These are phyloP conservation scores for Scaptomyza parva DNA, from an alignment of 2,888 invertebrate genomes.

Conservation along the genomic window DNA sequence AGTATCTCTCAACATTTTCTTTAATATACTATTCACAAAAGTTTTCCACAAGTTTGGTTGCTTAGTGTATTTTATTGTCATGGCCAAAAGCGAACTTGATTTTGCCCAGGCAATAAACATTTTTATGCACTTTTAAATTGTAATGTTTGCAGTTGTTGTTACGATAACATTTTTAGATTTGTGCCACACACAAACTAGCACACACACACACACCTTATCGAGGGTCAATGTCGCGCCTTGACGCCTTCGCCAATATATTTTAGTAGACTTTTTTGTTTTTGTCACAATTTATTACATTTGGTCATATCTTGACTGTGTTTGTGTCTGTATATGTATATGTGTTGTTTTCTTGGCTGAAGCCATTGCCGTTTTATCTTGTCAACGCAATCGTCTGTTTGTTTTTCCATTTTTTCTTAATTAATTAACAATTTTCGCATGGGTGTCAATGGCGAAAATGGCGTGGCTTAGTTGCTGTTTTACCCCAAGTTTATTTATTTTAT, in stretches of 20 bases:
- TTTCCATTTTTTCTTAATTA: constrained; percentile 68
- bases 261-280: constrained; percentile 48
- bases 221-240: constrained; percentile 78
- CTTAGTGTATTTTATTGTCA: constrained; percentile 52
- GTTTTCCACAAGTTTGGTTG: constrained; percentile 21
- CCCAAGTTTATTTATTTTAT: constrained; percentile 29
- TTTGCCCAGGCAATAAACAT: constrained; percentile 59
- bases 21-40: neutral
- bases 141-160: constrained; percentile 51
- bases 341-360: constrained; percentile 51
- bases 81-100: constrained; percentile 60
- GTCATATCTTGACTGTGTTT: constrained; percentile 28
- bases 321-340: constrained; percentile 34
- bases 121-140: constrained; percentile 76
- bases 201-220: constrained; percentile 42
- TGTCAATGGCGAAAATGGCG: constrained; percentile 68
- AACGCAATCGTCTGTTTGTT: constrained; percentile 74
- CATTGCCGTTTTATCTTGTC: constrained; percentile 69
- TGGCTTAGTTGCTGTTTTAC: constrained; percentile 40
- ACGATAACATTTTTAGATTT: constrained; percentile 63
- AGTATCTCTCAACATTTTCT: too few relatives aligned
- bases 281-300: constrained; percentile 76
- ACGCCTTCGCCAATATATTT: constrained; percentile 68
- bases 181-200: constrained; percentile 56
- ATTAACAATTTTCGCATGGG: constrained; percentile 76